Percentiles rank a stretch among this genome's conserved stretches.
These are phyloP conservation scores for Lepidonotus clava DNA, from an alignment of 2,888 invertebrate genomes.

Conservation along the genomic window DNA sequence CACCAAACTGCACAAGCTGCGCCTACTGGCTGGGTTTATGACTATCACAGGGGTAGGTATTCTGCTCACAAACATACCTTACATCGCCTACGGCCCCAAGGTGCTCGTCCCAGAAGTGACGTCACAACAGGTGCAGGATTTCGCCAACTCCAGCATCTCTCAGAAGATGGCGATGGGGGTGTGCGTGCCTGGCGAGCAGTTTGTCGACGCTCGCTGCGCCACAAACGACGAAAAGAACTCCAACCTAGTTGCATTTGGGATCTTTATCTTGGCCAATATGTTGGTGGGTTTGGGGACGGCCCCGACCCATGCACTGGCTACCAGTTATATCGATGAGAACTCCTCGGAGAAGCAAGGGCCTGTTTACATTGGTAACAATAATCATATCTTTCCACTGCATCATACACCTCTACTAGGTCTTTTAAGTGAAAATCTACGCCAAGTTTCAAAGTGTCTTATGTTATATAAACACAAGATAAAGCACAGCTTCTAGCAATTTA, in stretches of 20 bases:
- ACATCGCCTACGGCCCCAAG: background rate
- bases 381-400: too few relatives aligned
- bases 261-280: conserved; percentile 36
- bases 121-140: too few relatives aligned
- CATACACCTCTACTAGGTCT: too few relatives aligned
- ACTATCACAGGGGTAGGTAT: background rate
- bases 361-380: conserved; percentile 71
- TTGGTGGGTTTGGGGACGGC: conserved; percentile 61
- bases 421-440: too few relatives aligned
- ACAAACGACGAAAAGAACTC: background rate
- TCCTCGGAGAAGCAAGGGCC: conserved; percentile 66
- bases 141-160: background rate
- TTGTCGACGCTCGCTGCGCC: background rate
- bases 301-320: conserved; percentile 69
- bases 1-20: conserved; percentile 61
- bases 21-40: conserved; percentile 56
- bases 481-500: too few relatives aligned
- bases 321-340: conserved; percentile 74
- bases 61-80: background rate
- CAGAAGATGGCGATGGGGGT: background rate
- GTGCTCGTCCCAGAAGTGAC: background rate
- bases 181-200: background rate
- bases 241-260: conserved; percentile 1
- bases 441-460: too few relatives aligned
- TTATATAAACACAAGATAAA: too few relatives aligned